These are phyloP conservation scores for Cryptotis parvus DNA, from an alignment of 2,113 vertebrate species.

Conservation along the genomic window DNA sequence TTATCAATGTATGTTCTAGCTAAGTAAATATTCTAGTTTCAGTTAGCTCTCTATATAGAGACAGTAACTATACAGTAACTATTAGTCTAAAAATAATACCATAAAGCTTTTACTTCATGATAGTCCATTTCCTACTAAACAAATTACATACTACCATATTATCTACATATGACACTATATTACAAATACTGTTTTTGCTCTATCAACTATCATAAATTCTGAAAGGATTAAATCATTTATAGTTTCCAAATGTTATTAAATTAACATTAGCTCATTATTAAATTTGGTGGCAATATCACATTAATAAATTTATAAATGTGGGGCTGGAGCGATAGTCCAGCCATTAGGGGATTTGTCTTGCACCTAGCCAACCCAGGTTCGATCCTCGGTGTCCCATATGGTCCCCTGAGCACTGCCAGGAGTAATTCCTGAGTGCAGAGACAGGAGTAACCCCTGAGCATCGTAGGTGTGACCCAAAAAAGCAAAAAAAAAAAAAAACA, in stretches of 20 bases:
- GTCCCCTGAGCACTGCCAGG: too few relatives aligned
- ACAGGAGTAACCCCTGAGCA: too few relatives aligned
- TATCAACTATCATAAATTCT: neutral
- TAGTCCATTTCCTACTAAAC: slow-evolving; percentile 37
- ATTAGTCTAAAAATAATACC: slow-evolving; percentile 21
- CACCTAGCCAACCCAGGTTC: too few relatives aligned
- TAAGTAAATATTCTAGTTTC: neutral
- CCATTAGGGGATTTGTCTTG: too few relatives aligned
- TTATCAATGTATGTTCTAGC: neutral
- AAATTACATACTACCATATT: neutral
- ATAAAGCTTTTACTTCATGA: slow-evolving; percentile 44
- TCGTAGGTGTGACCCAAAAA: too few relatives aligned
- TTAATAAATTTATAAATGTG: neutral
- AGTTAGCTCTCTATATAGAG: neutral
- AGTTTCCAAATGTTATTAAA: slow-evolving; percentile 5
- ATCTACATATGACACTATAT: neutral
- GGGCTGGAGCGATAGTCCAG: too few relatives aligned
- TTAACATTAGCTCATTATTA: slow-evolving; percentile 17
- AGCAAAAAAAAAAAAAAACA: too few relatives aligned
- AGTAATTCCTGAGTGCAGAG: too few relatives aligned
- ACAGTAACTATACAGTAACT: slow-evolving; percentile 30
- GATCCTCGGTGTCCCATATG: too few relatives aligned
- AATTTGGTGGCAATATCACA: neutral
- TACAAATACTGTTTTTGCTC: neutral
- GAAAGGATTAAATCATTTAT: neutral